A percentile compares a stretch with the other conserved stretches of the same genome.
phyloP scores from a whole-genome alignment of 2,888 invertebrate genomes.

The Epistrophe eligans region DNA sequence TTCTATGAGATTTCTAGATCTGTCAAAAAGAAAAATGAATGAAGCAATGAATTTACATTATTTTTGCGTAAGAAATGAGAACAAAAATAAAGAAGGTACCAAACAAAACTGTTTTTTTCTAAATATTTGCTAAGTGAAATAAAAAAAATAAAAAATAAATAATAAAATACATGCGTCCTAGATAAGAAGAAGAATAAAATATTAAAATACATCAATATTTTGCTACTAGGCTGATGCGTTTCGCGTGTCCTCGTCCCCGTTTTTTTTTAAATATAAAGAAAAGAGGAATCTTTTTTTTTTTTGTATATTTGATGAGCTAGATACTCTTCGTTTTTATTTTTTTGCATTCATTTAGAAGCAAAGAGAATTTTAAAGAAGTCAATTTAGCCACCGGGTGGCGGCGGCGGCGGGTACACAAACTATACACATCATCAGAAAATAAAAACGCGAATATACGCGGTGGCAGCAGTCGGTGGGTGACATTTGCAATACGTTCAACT shows the following conservation, averaged over 20 bases:
- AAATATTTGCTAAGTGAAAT: background rate
- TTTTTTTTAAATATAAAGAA: conserved; percentile 41
- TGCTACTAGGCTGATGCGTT: conserved; percentile 16
- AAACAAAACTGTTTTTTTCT: background rate
- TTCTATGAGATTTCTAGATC: too few relatives aligned
- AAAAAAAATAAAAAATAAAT: background rate
- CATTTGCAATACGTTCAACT: conserved; percentile 28
- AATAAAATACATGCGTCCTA: conserved; percentile 2
- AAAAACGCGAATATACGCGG: conserved; percentile 27
- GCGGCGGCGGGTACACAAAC: background rate
- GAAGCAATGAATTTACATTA: background rate
- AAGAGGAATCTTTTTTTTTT: conserved; percentile 26
- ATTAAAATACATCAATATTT: background rate
- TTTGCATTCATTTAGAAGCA: conserved; percentile 18
- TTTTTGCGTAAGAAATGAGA: background rate
- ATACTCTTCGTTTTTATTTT: conserved; percentile 24
- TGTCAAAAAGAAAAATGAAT: background rate
- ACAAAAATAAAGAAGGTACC: background rate
- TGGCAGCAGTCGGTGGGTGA: too few relatives aligned
- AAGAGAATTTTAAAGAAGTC: conserved; percentile 59
- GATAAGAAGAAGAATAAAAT: background rate
- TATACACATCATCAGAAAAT: background rate
- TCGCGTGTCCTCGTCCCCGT: conserved; percentile 13
- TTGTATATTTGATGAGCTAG: conserved; percentile 14
- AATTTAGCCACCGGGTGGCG: background rate